phyloP scores from a whole-genome alignment of 37 sponge, comb jelly and placozoan genomes.

The Petrosia ficiformis region DNA sequence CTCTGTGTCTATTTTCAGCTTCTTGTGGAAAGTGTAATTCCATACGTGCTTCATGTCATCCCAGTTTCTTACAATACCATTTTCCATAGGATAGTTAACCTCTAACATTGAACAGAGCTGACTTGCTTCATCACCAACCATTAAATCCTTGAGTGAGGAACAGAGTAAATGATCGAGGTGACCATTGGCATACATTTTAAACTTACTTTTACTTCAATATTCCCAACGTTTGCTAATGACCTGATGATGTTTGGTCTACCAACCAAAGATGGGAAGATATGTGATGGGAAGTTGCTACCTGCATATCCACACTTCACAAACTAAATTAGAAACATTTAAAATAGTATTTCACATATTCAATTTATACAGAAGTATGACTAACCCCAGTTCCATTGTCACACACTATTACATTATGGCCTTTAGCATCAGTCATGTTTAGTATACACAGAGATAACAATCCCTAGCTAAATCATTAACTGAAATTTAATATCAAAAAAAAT shows the following conservation, averaged over 20 bases:
- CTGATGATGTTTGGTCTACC: conserved; percentile 98
- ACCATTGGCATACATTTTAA: background rate
- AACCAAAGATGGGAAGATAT: conserved; percentile 98
- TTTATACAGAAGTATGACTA: conserved; percentile 29
- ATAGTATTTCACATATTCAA: background rate
- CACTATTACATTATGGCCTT: conserved; percentile 91
- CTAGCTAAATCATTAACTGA: too few relatives aligned
- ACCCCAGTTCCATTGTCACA: conserved; percentile 99
- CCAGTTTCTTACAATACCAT: conserved; percentile 99
- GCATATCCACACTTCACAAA: conserved; percentile 99
- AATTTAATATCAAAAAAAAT: too few relatives aligned
- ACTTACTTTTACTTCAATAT: conserved; percentile 96
- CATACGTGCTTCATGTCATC: conserved; percentile 99
- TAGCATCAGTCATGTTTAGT: conserved; percentile 74
- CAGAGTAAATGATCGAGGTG: background rate
- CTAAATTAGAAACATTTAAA: conserved; percentile 22
- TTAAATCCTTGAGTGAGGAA: conserved; percentile 78
- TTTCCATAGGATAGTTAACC: conserved; percentile 99
- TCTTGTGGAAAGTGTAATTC: conserved; percentile 97
- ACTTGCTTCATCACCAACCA: conserved; percentile 99
- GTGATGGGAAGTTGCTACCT: conserved; percentile 97
- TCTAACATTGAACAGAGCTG: conserved; percentile 95
- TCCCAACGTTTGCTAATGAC: conserved; percentile 92
- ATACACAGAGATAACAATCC: too few relatives aligned
- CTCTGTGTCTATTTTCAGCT: conserved; percentile 82